Base-by-base conservation (phyloP, 2,888 invertebrate genomes). In the Cephonodes hylas region DNA sequence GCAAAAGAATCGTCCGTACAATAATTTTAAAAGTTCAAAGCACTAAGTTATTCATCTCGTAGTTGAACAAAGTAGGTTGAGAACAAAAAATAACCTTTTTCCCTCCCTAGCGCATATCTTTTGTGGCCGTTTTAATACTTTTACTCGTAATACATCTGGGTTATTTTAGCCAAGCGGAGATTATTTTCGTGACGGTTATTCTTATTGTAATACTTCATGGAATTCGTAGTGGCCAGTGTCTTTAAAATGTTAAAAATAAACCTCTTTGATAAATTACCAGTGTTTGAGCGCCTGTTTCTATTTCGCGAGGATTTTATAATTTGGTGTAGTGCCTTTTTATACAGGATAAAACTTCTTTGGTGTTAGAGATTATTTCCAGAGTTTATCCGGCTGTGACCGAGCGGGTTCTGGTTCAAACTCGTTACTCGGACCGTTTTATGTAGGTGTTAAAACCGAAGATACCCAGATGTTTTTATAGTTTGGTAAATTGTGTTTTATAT, bases 51-150 rank as follows among this genome's bases (percentile, higher is more conserved):
- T 53, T 53, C 27, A 48, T 53, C 27, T 53, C 27, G 18, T 31
- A 31, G 15, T 53, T 4, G 31, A 53, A 20, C 31, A 53, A 31
- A 27, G 31, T 53, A 48, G 27, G n/a, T 15, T 20, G 27, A 18
- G 18, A 53, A 53, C 53, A 53, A 53, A 31, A 31, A 23, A 22
- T 13, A 22, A 2, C 31, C 3, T 15, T 53, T 18, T 53, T 48
- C 15, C 18, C 27, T 31, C 53, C 18, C 18, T 27, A 27, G 27
- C 53, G 27, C 15, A 31, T 53, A 18, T 31, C 53, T 53, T 53
- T 53, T 53, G 53, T 53, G 31, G 31, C 15, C 31, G 18, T 53
- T 53, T 53, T 53, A 53, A 53, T 53, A 31, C 53, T 53, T 31
- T 53, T 31, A 38, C n/a, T 38, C 38, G 38, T 38, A 53, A 31